These are phyloP conservation scores for Danio jaintianensis DNA, from an alignment of 2,797 vertebrate genomes.

Conservation along the genomic window DNA sequence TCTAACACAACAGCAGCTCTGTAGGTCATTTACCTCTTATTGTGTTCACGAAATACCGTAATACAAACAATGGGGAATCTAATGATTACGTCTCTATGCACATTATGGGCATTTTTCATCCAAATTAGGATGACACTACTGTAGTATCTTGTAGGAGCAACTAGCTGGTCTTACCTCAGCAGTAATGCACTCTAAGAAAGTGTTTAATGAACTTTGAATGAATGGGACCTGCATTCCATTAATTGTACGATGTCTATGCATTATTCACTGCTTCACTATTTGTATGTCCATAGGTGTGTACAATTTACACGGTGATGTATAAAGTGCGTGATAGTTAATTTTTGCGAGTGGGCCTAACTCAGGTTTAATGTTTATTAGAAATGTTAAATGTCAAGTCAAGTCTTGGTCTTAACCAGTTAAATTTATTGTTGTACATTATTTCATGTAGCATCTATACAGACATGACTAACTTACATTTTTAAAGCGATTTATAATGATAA, in stretches of 20 bases:
- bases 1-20: not conserved
- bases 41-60: not conserved
- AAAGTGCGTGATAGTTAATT: not conserved
- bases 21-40: not conserved
- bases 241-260: not conserved
- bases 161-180: not conserved
- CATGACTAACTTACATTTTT: not conserved
- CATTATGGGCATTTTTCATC: not conserved
- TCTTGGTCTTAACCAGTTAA: slow-evolving; percentile 7
- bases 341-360: not conserved
- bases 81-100: not conserved
- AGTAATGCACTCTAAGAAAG: not conserved
- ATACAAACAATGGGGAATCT: not conserved
- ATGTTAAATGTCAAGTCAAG: not conserved
- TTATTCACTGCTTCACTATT: not conserved
- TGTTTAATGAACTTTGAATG: not conserved
- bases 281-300: slow-evolving; percentile 1
- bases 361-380: not conserved
- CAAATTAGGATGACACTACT: not conserved
- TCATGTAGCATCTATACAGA: not conserved
- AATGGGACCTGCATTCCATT: slow-evolving; percentile 1
- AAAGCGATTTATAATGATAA: not conserved
- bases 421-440: not conserved
- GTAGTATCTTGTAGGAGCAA: not conserved
- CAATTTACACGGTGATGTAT: not conserved